A percentile compares a stretch with the other conserved stretches of the same genome.
Evolutionary conservation across 2,888 invertebrate genomes (phyloP).

Genomic region (Caenorhabditis sp.): DNA sequence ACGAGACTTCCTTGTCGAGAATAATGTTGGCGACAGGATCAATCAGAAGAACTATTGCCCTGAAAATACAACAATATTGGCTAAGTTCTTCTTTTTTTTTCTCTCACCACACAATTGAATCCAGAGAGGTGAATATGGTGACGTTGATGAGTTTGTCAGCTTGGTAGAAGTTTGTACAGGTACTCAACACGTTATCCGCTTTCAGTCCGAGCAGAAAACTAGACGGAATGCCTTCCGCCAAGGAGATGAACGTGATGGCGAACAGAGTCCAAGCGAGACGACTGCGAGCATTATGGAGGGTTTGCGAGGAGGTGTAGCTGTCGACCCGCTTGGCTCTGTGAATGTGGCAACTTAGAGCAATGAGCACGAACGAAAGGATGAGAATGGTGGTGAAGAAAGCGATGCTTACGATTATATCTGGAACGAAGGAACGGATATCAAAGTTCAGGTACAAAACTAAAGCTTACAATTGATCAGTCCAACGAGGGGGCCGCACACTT

Average conservation of each 20-base stretch:
- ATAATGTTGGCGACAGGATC: conserved; percentile 28
- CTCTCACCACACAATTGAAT: conserved; percentile 28
- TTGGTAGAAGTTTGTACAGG: conserved; percentile 34
- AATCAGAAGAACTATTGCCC: conserved; percentile 19
- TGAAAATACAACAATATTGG: too few species aligned
- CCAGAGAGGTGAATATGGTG: conserved; percentile 18
- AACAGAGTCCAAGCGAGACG: conserved; percentile 34
- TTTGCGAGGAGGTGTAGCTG: conserved; percentile 35
- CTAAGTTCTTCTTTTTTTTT: too few species aligned
- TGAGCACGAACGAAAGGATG: conserved; percentile 31
- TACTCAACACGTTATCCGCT: conserved; percentile 27
- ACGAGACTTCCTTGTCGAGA: conserved; percentile 8
- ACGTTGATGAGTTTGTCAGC: conserved; percentile 13
- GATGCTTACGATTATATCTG: conserved; percentile 17
- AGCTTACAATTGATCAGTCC: conserved; percentile 23
- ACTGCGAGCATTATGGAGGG: conserved; percentile 25
- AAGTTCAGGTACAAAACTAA: background rate
- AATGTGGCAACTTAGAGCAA: conserved; percentile 33
- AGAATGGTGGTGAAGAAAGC: conserved; percentile 21
- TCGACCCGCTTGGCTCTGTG: conserved; percentile 12
- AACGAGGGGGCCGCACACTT: conserved; percentile 31
- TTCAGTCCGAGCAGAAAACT: conserved; percentile 17
- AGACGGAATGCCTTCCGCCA: conserved; percentile 33
- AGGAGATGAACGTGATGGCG: conserved; percentile 16
- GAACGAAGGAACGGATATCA: background rate